These are phyloP conservation scores for Heliconius aoede DNA, from an alignment of 2,888 invertebrate genomes.

Conservation along the genomic window DNA sequence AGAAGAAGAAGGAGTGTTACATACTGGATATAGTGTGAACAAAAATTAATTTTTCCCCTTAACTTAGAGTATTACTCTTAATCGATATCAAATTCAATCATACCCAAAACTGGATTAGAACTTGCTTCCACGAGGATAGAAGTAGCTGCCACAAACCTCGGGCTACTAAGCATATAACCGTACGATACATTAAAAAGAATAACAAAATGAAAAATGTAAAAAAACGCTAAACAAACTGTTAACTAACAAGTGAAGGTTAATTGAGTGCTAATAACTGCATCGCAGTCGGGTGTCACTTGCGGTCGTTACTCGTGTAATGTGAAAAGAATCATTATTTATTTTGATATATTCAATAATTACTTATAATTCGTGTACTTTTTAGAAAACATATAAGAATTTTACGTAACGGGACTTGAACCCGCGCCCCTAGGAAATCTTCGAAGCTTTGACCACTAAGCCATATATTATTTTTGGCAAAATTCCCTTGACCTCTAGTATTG, in stretches of 20 bases:
- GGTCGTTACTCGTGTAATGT: conserved; percentile 53
- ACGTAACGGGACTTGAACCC: no score
- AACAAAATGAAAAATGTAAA: conserved; percentile 18
- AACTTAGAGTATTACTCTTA: no score
- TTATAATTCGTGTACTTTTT: background rate
- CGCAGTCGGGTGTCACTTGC: conserved; percentile 51
- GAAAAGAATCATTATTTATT: conserved; percentile 35
- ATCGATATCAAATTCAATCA: no score
- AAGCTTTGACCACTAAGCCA: no score
- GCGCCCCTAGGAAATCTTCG: no score
- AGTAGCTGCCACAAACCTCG: no score
- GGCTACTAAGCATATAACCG: background rate
- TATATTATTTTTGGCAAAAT: no score
- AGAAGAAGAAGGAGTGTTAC: no score
- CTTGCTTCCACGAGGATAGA: background rate
- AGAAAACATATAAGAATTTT: no score
- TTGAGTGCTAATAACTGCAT: conserved; percentile 54
- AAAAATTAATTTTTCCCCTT: no score
- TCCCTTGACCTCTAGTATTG: no score
- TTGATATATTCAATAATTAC: background rate
- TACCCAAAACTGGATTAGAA: background rate
- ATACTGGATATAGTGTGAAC: no score
- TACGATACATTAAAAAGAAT: background rate
- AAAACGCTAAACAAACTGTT: conserved; percentile 49
- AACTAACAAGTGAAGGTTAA: conserved; percentile 56